Conservation (phyloP, 2,113 vertebrate genomes). For the Bos javanicus region DNA sequence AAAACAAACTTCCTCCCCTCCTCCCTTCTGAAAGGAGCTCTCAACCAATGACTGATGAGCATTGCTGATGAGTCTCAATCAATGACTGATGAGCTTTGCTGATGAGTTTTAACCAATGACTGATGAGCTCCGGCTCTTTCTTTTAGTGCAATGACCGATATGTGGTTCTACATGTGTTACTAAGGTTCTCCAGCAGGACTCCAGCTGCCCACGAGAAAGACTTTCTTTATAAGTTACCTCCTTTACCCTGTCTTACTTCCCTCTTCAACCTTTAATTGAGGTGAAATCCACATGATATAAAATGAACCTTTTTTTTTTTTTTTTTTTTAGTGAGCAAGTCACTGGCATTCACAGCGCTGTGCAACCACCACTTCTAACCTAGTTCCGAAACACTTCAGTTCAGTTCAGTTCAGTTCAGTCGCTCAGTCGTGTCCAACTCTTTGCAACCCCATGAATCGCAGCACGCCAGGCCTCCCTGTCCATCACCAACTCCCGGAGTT, state of each 20-base stretch:
- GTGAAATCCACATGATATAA: neutral
- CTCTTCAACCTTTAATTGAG: neutral
- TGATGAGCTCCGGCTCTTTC: neutral
- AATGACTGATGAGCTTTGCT: rapidly evolving
- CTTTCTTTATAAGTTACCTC: neutral
- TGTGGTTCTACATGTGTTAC: neutral
- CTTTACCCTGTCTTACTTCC: neutral
- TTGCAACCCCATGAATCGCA: too few relatives aligned
- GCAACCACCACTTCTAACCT: neutral
- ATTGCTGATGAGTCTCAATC: neutral
- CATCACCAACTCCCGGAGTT: too few relatives aligned
- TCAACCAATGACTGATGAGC: neutral
- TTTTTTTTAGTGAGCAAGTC: neutral
- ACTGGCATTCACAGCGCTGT: neutral
- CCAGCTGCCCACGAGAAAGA: neutral
- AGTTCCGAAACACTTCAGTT: neutral
- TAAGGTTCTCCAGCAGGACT: neutral
- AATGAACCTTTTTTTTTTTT: neutral
- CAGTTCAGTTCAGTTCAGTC: too few relatives aligned
- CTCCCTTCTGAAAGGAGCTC: neutral
- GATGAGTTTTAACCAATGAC: neutral
- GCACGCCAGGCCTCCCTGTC: too few relatives aligned
- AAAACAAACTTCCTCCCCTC: neutral
- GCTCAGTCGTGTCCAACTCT: too few relatives aligned
- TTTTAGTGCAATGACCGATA: neutral